Percentiles rank a stretch among this genome's conserved stretches.
Conservation (phyloP, 2,113 vertebrate genomes). For the Carassius gibelio region DNA sequence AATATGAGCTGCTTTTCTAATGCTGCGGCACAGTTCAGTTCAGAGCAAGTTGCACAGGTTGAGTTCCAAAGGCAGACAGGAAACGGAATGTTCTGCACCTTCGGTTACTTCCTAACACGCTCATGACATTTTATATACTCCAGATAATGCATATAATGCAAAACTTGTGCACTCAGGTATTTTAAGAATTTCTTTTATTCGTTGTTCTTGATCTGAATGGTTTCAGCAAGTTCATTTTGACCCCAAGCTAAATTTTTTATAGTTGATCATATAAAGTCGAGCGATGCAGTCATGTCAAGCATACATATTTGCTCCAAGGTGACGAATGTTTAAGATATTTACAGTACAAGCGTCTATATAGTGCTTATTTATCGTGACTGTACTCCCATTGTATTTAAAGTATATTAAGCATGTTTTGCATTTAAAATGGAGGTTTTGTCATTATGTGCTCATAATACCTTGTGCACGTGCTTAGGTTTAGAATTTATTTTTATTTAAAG, state of each 20-base stretch:
- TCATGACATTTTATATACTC: background rate
- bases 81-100: slow-evolving; percentile 7
- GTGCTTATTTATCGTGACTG: slow-evolving; percentile 1
- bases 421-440: background rate
- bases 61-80: slow-evolving; percentile 16
- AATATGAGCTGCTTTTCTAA: slow-evolving; percentile 8
- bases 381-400: slow-evolving; percentile 9
- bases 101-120: background rate
- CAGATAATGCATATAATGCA: slow-evolving; percentile 31
- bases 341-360: slow-evolving; percentile 1
- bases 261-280: background rate
- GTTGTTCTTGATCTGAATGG: slow-evolving; percentile 34
- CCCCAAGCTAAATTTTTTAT: background rate
- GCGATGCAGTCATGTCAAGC: slow-evolving; percentile 53
- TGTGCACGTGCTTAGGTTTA: slow-evolving; percentile 26
- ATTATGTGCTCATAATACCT: slow-evolving; percentile 21
- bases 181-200: slow-evolving; percentile 23
- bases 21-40: background rate
- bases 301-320: background rate
- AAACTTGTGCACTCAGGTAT: slow-evolving; percentile 53
- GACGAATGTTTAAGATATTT: slow-evolving; percentile 33
- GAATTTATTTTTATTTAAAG: background rate
- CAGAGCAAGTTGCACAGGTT: slow-evolving; percentile 2
- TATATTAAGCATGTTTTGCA: slow-evolving; percentile 29
- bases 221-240: background rate